A percentile compares a stretch with the other conserved stretches of the same genome.
Conservation (phyloP, 2,888 invertebrate genomes). For the Andrena bucephala region DNA sequence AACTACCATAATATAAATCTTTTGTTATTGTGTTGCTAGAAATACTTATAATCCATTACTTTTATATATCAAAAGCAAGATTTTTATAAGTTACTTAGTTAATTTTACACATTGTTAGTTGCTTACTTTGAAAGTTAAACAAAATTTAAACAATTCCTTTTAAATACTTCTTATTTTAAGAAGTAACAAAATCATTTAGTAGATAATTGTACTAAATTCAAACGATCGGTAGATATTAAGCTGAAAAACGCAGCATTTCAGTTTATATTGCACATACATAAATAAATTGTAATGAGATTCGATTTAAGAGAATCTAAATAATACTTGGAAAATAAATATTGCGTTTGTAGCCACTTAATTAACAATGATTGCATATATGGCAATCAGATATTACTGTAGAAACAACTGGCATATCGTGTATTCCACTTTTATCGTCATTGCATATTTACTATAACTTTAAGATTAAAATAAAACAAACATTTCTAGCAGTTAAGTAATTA, state of each 20-base stretch:
- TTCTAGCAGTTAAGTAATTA: background rate
- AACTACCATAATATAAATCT: too few relatives aligned
- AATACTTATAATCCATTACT: background rate
- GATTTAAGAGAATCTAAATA: background rate
- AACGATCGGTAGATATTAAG: too few relatives aligned
- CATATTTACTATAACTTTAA: background rate
- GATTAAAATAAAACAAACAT: background rate
- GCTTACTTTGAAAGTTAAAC: too few relatives aligned
- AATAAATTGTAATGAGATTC: background rate
- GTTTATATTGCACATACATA: background rate
- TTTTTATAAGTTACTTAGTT: background rate
- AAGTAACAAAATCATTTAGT: too few relatives aligned
- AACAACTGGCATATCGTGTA: too few relatives aligned
- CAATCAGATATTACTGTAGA: background rate
- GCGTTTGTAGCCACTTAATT: background rate
- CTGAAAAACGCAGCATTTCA: too few relatives aligned
- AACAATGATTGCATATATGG: background rate
- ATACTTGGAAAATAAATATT: background rate
- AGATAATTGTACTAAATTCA: too few relatives aligned
- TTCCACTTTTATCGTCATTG: background rate
- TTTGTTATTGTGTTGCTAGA: background rate
- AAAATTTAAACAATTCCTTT: too few relatives aligned
- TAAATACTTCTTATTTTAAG: too few relatives aligned
- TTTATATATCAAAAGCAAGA: conserved; percentile 6
- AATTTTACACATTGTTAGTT: too few relatives aligned